These are phyloP conservation scores for Larimichthys polyactis DNA, from an alignment of 2,113 vertebrate genomes.

Conservation along the genomic window DNA sequence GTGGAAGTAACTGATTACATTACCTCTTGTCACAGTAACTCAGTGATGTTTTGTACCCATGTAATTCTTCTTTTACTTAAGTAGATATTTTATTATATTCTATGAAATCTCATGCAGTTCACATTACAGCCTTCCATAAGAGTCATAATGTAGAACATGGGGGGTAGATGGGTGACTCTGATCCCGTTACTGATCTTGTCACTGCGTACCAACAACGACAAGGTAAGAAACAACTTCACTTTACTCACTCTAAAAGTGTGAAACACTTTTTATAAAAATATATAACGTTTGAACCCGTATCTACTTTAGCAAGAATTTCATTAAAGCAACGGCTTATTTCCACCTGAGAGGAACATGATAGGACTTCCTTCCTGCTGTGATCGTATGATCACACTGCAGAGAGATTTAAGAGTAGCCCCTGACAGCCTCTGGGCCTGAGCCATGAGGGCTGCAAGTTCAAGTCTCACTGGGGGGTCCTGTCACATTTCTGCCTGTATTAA, in stretches of 20 bases:
- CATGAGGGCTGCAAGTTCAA: slow-evolving; percentile 65
- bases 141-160: neutral
- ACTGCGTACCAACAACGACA: neutral
- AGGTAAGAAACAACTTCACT: neutral
- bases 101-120: neutral
- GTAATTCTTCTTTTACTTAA: neutral
- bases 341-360: slow-evolving; percentile 38
- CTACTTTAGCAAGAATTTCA: slow-evolving; percentile 3
- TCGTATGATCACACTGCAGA: slow-evolving; percentile 57
- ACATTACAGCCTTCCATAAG: neutral
- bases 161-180: neutral
- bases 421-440: slow-evolving; percentile 65
- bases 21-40: neutral
- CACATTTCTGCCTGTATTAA: slow-evolving; percentile 64
- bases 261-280: neutral
- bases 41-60: neutral
- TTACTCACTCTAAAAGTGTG: neutral
- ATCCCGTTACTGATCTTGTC: slow-evolving; percentile 7
- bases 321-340: slow-evolving; percentile 7
- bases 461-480: slow-evolving; percentile 71
- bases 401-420: slow-evolving; percentile 46
- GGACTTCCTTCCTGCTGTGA: slow-evolving; percentile 43
- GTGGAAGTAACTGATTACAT: neutral
- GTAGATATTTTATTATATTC: neutral
- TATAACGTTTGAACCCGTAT: neutral